phyloP scores from a whole-genome alignment of 2,888 invertebrate genomes.

The Caenorhabditis angaria region DNA sequence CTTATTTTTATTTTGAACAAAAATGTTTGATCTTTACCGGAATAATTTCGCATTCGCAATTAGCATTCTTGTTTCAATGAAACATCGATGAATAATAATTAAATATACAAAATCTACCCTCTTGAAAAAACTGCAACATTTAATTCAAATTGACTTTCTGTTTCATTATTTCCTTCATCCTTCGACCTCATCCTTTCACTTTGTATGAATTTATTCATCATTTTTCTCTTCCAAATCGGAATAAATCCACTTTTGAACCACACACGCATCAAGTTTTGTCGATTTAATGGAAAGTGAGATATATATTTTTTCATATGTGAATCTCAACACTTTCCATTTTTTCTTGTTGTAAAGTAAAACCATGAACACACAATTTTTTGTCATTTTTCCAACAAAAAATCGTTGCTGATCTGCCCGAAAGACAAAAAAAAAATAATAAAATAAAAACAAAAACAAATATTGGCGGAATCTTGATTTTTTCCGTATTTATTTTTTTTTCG shows the following conservation, averaged over 20 bases:
- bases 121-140: background rate
- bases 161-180: background rate
- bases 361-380: too few relatives aligned
- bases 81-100: too few relatives aligned
- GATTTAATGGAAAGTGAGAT: background rate
- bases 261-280: background rate
- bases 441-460: conserved; percentile 2
- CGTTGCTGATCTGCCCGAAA: background rate
- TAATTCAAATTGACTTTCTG: background rate
- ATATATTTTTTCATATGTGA: too few relatives aligned
- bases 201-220: background rate
- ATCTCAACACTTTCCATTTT: background rate
- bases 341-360: too few relatives aligned
- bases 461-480: background rate
- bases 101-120: too few relatives aligned
- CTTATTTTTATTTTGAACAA: too few relatives aligned
- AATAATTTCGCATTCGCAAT: too few relatives aligned
- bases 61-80: background rate
- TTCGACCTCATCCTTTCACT: conserved; percentile 2
- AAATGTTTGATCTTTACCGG: too few relatives aligned
- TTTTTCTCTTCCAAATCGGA: too few relatives aligned
- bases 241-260: too few relatives aligned
- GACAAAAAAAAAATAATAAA: background rate
- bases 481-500: background rate
- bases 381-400: background rate